Evolutionary conservation across 2,888 invertebrate species (phyloP).

Genomic region (Himalopsyche japonica): DNA sequence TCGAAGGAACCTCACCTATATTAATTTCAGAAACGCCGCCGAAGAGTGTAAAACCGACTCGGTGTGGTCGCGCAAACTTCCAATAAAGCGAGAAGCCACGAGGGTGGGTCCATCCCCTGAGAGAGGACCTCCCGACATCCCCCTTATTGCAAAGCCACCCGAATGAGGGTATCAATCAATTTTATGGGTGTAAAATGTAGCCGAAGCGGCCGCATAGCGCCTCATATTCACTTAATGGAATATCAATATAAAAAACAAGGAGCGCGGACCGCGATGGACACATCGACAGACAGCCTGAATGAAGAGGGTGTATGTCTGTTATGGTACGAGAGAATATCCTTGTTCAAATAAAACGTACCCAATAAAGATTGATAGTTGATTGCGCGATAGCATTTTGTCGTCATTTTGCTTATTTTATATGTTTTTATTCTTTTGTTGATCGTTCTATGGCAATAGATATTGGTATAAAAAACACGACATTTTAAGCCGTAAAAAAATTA

Average conservation of each 20-base stretch:
- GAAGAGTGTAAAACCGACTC: neutral
- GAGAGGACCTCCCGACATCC: neutral
- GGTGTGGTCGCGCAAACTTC: neutral
- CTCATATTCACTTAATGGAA: constrained; percentile 35
- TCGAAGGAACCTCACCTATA: neutral
- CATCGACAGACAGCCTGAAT: neutral
- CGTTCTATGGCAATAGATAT: neutral
- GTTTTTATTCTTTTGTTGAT: neutral
- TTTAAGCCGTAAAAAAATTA: too few relatives aligned
- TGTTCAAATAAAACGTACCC: neutral
- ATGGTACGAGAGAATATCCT: neutral
- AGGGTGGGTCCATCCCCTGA: neutral
- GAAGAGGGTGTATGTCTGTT: neutral
- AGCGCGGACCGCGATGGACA: neutral
- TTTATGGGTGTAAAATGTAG: constrained; percentile 40
- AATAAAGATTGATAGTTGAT: neutral
- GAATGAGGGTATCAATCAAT: constrained; percentile 37
- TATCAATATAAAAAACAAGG: constrained; percentile 31
- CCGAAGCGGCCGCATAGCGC: constrained; percentile 15
- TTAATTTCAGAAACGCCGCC: neutral
- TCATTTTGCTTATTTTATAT: neutral
- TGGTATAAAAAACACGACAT: neutral
- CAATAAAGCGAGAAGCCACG: neutral
- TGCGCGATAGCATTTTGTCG: neutral
- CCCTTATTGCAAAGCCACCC: neutral